Percentiles rank a stretch among this genome's conserved stretches.
Conservation (phyloP, 1,140 invertebrate species). For the Pseudomyrmex concolor region DNA sequence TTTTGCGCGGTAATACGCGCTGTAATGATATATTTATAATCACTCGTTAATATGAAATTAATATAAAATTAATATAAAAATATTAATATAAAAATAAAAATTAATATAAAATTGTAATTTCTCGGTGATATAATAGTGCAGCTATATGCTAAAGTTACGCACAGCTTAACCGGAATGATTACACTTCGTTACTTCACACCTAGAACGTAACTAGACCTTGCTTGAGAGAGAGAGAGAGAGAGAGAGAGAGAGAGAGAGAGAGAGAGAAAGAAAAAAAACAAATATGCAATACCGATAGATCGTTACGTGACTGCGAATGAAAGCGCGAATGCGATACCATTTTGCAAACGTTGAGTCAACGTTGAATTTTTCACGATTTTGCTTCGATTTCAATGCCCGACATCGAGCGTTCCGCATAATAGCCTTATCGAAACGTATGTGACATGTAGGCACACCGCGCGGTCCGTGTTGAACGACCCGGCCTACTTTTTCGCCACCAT, state of each 20-base stretch:
- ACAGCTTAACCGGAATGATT: slow-evolving; percentile 2
- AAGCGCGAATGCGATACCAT: slow-evolving; percentile 3
- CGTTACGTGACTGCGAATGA: neutral
- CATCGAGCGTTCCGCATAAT: slow-evolving; percentile 23
- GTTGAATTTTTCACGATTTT: neutral
- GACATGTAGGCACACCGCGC: slow-evolving; percentile 60
- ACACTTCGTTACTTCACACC: neutral
- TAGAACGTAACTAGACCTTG: neutral
- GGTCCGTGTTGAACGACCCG: slow-evolving; percentile 67
- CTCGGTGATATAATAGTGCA: too few species aligned
- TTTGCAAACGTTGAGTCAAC: neutral
- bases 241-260: too few species aligned
- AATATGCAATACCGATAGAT: neutral
- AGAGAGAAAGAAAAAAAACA: too few species aligned
- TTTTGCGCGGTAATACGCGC: neutral
- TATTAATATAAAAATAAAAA: neutral
- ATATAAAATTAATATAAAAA: neutral
- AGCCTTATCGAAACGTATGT: slow-evolving; percentile 61
- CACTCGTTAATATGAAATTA: neutral
- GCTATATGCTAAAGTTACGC: too few species aligned
- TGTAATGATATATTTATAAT: neutral
- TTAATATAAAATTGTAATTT: too few species aligned
- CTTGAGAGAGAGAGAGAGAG: neutral
- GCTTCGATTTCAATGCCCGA: neutral
- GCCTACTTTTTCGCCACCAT: slow-evolving; percentile 80